A percentile compares a stretch with the other conserved stretches of the same genome.
phyloP scores from a whole-genome alignment of 2,888 invertebrate species.

The Aphidius colemani region DNA sequence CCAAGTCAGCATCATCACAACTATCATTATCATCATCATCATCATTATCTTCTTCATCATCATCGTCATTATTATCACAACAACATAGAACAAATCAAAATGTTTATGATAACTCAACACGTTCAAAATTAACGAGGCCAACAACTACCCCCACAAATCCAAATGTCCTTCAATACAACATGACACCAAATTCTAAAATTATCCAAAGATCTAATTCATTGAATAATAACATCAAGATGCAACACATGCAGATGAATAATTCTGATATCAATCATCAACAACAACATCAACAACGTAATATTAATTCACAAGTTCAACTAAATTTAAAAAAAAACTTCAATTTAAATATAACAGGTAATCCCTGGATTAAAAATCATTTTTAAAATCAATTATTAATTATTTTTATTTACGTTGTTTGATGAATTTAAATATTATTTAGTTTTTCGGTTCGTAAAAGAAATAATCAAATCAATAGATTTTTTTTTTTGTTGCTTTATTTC shows the following conservation, averaged over 20 bases:
- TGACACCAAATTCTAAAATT: conserved; percentile 48
- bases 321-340: conserved; percentile 52
- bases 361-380: conserved; percentile 1
- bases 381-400: neutral
- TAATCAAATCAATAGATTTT: too few species aligned
- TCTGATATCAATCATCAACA: conserved; percentile 60
- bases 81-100: conserved; percentile 45
- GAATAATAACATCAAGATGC: conserved; percentile 62
- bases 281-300: conserved; percentile 54
- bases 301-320: conserved; percentile 48
- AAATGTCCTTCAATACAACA: conserved; percentile 49
- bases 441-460: too few species aligned
- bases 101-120: conserved; percentile 50
- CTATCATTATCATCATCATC: conserved; percentile 48
- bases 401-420: neutral
- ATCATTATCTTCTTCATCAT: conserved; percentile 44
- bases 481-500: too few species aligned
- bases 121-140: conserved; percentile 55
- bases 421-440: too few species aligned
- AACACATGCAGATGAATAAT: conserved; percentile 60
- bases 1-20: conserved; percentile 41
- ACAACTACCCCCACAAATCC: conserved; percentile 44
- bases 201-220: conserved; percentile 54
- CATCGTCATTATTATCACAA: conserved; percentile 46
- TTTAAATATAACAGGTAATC: conserved; percentile 49